These are phyloP conservation scores for Heliopora coerulea DNA, from an alignment of 92 coral and sea anemone genomes.

Conservation along the genomic window DNA sequence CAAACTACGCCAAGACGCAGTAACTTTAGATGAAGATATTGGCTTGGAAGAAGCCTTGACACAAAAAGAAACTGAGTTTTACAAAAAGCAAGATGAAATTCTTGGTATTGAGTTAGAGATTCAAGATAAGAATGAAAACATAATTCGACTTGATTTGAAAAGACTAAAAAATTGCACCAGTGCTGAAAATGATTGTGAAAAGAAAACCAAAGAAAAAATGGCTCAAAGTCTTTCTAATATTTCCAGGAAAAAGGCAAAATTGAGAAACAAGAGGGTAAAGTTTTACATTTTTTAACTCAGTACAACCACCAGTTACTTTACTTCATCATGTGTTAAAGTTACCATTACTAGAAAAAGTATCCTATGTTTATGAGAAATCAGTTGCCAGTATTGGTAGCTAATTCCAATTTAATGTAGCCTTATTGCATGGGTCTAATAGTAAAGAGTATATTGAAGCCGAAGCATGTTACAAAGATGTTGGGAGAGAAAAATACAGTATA, in stretches of 20 bases:
- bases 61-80: slow-evolving; percentile 21
- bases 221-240: background rate
- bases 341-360: too few relatives aligned
- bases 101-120: slow-evolving; percentile 13
- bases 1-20: slow-evolving; percentile 16
- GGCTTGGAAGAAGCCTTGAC: slow-evolving; percentile 10
- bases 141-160: slow-evolving; percentile 30
- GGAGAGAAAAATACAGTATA: too few relatives aligned
- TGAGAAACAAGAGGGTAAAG: slow-evolving; percentile 37
- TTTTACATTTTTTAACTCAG: background rate
- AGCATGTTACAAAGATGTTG: too few relatives aligned
- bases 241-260: slow-evolving; percentile 20
- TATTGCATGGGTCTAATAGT: too few relatives aligned
- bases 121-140: slow-evolving; percentile 28
- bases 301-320: too few relatives aligned
- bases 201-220: background rate
- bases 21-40: slow-evolving; percentile 28
- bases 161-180: background rate
- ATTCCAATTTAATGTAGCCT: too few relatives aligned
- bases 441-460: too few relatives aligned
- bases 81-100: slow-evolving; percentile 23
- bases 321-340: too few relatives aligned
- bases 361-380: too few relatives aligned
- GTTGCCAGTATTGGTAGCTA: too few relatives aligned
- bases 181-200: background rate